Conservation (phyloP, 2,113 vertebrate genomes). For the Carassius auratus region DNA sequence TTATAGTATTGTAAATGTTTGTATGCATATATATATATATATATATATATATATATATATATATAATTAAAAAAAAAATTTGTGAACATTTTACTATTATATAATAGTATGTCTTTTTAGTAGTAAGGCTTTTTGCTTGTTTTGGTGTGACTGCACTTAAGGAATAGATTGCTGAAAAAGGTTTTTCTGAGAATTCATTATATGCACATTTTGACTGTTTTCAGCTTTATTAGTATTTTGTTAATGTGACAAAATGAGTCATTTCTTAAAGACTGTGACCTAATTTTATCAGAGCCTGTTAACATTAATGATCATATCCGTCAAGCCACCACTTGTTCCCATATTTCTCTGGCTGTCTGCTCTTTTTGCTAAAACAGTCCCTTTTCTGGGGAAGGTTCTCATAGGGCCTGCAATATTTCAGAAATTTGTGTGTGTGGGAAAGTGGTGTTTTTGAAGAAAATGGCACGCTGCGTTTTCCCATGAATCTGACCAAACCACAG, state of each 20-base stretch:
- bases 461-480: conserved; percentile 27
- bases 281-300: conserved; percentile 14
- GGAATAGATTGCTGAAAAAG: neutral
- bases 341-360: neutral
- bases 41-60: no score
- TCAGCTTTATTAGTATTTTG: conserved; percentile 1
- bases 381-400: neutral
- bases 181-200: neutral
- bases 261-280: conserved; percentile 1
- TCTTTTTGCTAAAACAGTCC: neutral
- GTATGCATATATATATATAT: no score
- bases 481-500: conserved; percentile 33
- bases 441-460: neutral
- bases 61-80: no score
- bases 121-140: neutral
- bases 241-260: conserved; percentile 19
- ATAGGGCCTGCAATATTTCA: neutral
- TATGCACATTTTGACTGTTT: conserved; percentile 15
- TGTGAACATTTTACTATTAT: neutral
- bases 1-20: no score
- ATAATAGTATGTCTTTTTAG: neutral
- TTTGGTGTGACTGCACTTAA: neutral
- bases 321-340: neutral
- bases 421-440: conserved; percentile 31
- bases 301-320: neutral